Evolutionary conservation across 2,113 vertebrate genomes (phyloP).

Genomic region (Pomatorhinus ruficollis): DNA sequence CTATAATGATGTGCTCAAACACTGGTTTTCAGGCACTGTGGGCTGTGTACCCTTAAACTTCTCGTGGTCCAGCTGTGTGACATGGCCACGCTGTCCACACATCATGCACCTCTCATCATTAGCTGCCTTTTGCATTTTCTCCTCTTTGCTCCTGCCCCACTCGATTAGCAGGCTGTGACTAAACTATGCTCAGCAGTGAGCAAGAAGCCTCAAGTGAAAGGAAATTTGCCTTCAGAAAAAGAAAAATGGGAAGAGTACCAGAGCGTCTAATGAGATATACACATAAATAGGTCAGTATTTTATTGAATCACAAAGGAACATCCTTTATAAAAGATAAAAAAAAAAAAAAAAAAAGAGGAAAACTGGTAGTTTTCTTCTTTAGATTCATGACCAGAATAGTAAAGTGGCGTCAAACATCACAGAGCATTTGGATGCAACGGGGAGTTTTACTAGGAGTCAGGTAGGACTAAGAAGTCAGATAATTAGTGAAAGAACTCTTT

Average conservation of each 20-base stretch:
- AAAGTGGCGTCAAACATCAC: not conserved
- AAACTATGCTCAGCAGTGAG: not conserved
- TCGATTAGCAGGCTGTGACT: not conserved
- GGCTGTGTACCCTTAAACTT: not conserved
- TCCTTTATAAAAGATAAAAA: not conserved
- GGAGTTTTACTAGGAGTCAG: not conserved
- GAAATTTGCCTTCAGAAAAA: not conserved
- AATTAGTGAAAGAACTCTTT: not conserved
- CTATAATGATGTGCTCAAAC: not conserved
- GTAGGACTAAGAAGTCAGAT: not conserved
- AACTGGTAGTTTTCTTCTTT: not conserved
- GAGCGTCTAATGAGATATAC: not conserved
- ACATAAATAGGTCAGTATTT: conserved; percentile 24
- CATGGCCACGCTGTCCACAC: not conserved
- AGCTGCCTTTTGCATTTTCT: not conserved
- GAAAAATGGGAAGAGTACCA: not conserved
- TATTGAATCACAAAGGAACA: not conserved
- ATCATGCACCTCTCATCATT: not conserved
- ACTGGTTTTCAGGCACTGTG: not conserved
- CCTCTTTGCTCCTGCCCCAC: not conserved
- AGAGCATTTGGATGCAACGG: not conserved
- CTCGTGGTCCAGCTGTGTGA: not conserved
- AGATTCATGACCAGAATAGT: not conserved
- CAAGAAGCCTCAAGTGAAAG: not conserved
- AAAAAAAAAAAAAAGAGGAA: not conserved